Evolutionary conservation across 2,797 vertebrate species (phyloP), one percentile per base, ranked within the genome.

Genomic region (Scarus forsteni): DNA sequence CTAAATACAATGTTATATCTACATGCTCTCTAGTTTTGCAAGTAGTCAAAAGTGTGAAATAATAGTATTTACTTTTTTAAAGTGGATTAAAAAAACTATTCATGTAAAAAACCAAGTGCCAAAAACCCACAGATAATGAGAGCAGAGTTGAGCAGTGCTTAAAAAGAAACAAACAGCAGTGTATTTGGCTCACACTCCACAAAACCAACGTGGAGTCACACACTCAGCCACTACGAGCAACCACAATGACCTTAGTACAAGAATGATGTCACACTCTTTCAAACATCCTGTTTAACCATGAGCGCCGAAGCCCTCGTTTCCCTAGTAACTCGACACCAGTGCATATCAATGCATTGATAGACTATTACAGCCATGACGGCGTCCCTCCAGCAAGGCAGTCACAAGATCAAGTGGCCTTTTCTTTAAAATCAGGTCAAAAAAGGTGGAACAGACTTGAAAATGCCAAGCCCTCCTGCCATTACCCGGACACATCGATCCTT

Each of bases 211-310:
- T 35, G 27, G 46, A 80, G 51, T 52, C 27, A 35, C 27, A 35
- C 27, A 27, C 18, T 7, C 78, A 68, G 27, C 13, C 27, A 16
- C 54, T 66, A 70, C 63, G 63, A 64, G 11, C 55, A 58, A 55
- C 60, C 53, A 58, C 71, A 70, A 35, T 65, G 72, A 77, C 74
- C 81, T 78, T 65, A 16, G 80, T 68, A 66, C 67, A 75, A 60
- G 51, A 18, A 65, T 75, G 74, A 80, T 72, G 72, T 80, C 83
- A 81, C 75, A 75, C 78, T 66, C 54, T 63, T 51, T 57, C 15
- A 48, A 46, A 38, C 70, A 85, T 87, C 81, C 72, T 80, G 79
- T 88, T 85, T 81, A 87, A 73, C 65, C 79, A 60, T 75, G 75
- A 80, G 82, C 50, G 51, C 48, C 46, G 54, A 39, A 65, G 67